Conservation (phyloP, 1,140 invertebrate genomes). For the Drosophila hydei region DNA sequence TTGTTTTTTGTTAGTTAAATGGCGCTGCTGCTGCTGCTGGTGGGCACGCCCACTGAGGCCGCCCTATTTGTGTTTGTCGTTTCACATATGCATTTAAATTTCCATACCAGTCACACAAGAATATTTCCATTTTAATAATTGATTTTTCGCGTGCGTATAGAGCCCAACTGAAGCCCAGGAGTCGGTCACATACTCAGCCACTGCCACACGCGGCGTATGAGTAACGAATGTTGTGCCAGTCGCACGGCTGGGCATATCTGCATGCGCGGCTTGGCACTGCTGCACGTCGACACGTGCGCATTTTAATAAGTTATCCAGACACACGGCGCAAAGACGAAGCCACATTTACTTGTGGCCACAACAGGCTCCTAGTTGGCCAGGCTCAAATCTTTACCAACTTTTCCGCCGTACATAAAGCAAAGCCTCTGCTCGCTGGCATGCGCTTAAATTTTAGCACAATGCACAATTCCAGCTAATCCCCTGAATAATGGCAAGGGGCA, state of each 20-base stretch:
- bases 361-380: background rate
- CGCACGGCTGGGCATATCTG: conserved; percentile 54
- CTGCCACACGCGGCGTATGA: conserved; percentile 53
- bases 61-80: conserved; percentile 48
- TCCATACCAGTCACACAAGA: conserved; percentile 31
- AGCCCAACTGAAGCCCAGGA: conserved; percentile 32
- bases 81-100: conserved; percentile 62
- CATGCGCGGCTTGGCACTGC: conserved; percentile 68
- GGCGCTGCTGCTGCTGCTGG: conserved; percentile 10
- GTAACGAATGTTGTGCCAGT: conserved; percentile 45
- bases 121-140: conserved; percentile 81
- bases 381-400: conserved; percentile 58
- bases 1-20: conserved; percentile 60
- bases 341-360: conserved; percentile 39
- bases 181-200: background rate
- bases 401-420: conserved; percentile 20
- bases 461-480: conserved; percentile 2
- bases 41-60: conserved; percentile 32
- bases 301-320: conserved; percentile 65
- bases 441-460: conserved; percentile 14
- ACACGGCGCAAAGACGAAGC: conserved; percentile 29
- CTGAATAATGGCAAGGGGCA: conserved; percentile 17
- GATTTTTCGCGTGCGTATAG: conserved; percentile 76
- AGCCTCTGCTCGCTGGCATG: conserved; percentile 6
- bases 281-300: conserved; percentile 75